phyloP scores from a whole-genome alignment of 2,797 vertebrate species.

The Sebastes vulpes region DNA sequence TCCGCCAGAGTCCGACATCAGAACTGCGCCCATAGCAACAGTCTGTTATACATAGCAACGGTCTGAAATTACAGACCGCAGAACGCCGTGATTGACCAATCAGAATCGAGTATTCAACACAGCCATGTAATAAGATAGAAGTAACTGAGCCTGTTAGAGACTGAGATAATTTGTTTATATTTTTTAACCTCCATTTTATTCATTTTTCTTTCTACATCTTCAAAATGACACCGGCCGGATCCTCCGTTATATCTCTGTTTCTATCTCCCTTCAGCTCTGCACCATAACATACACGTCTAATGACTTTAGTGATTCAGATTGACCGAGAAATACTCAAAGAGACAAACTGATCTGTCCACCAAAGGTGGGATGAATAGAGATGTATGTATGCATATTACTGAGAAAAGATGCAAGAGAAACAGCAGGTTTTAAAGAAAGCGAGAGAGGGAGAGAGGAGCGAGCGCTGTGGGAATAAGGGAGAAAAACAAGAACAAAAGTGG shows the following conservation, averaged over 20 bases:
- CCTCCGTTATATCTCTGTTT: neutral
- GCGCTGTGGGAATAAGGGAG: neutral
- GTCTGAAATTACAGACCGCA: too few species aligned
- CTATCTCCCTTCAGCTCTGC: neutral
- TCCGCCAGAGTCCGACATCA: too few species aligned
- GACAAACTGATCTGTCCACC: neutral
- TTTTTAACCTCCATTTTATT: neutral
- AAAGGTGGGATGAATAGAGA: neutral
- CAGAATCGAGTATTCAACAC: too few species aligned
- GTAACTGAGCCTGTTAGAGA: too few species aligned
- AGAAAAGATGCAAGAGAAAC: neutral
- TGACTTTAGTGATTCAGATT: neutral
- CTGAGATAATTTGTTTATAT: neutral
- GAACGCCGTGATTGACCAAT: too few species aligned
- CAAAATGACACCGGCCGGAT: neutral
- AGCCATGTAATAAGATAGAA: too few species aligned
- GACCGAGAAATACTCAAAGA: neutral
- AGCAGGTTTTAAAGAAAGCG: neutral
- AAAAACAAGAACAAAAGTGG: neutral
- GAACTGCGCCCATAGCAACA: too few species aligned
- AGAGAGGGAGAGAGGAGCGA: neutral
- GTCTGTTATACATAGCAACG: too few species aligned
- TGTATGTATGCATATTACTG: neutral
- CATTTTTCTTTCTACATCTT: neutral
- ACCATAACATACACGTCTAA: neutral